These are phyloP conservation scores for Petrocephalus zakoni DNA, from an alignment of 2,113 vertebrate species.

Conservation along the genomic window DNA sequence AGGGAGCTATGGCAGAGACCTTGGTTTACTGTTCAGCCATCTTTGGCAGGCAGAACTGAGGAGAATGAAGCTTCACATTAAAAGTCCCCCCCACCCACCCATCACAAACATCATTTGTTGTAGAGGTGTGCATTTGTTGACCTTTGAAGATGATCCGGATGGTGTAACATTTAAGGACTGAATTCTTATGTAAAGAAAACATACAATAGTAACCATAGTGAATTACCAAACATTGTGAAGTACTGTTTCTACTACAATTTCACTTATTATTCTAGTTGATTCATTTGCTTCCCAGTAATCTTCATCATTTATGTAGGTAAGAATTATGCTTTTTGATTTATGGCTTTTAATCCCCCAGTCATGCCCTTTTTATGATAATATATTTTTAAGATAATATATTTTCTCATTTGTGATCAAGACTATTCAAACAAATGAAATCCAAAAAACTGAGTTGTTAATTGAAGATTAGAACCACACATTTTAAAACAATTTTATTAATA, in stretches of 20 bases:
- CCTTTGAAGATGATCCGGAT: not conserved
- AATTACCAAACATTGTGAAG: not conserved
- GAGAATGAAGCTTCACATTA: constrained; percentile 1
- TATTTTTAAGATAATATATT: not conserved
- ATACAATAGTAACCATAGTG: not conserved
- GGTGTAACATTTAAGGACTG: not conserved
- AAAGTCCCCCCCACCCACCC: not conserved
- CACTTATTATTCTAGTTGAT: not conserved
- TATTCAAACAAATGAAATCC: not conserved
- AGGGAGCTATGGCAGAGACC: not conserved
- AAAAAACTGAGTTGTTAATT: not conserved
- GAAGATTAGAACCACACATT: not conserved
- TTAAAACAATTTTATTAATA: constrained; percentile 47
- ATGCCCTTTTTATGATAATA: not conserved
- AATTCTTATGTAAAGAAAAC: not conserved
- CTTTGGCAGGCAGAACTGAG: not conserved
- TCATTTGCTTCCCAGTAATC: not conserved
- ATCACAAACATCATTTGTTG: not conserved
- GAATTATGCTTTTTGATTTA: not conserved
- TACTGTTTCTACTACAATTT: not conserved
- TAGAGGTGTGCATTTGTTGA: not conserved
- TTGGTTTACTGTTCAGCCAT: not conserved
- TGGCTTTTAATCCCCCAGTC: not conserved
- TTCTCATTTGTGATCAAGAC: not conserved
- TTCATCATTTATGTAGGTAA: not conserved